Percentiles rank a stretch among this genome's conserved stretches.
Conservation (phyloP, 2,797 vertebrate species). For the Microchirus variegatus region DNA sequence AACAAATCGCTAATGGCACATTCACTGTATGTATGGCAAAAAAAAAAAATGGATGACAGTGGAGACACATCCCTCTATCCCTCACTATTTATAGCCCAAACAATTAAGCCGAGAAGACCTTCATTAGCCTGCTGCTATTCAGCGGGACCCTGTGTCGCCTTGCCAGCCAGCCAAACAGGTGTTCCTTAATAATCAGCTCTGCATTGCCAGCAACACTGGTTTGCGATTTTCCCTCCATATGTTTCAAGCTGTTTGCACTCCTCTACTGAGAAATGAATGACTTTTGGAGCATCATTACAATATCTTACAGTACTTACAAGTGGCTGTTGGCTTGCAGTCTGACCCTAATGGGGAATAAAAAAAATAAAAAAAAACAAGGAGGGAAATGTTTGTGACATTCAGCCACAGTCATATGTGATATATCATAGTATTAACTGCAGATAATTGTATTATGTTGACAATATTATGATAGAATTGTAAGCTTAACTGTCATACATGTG, state of each 20-base stretch:
- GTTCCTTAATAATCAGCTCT: conserved; percentile 83
- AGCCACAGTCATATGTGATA: conserved; percentile 8
- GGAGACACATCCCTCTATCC: conserved; percentile 46
- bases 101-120: conserved; percentile 85
- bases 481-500: too few species aligned
- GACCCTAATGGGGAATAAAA: conserved; percentile 47
- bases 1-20: conserved; percentile 46
- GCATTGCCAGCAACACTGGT: conserved; percentile 81
- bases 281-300: conserved; percentile 66
- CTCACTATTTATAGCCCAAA: conserved; percentile 84
- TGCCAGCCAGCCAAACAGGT: conserved; percentile 84
- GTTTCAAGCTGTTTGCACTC: conserved; percentile 79
- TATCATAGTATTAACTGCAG: background rate
- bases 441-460: conserved; percentile 1
- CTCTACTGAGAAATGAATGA: conserved; percentile 73
- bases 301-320: conserved; percentile 67
- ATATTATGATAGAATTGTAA: background rate
- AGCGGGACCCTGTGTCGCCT: conserved; percentile 77
- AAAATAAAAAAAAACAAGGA: conserved; percentile 14
- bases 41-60: conserved; percentile 51
- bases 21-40: conserved; percentile 42
- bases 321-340: conserved; percentile 44
- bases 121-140: conserved; percentile 85
- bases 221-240: conserved; percentile 79
- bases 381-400: conserved; percentile 24